Evolutionary conservation across 2,888 invertebrate species (phyloP).

Genomic region (Microctonus brassicae): DNA sequence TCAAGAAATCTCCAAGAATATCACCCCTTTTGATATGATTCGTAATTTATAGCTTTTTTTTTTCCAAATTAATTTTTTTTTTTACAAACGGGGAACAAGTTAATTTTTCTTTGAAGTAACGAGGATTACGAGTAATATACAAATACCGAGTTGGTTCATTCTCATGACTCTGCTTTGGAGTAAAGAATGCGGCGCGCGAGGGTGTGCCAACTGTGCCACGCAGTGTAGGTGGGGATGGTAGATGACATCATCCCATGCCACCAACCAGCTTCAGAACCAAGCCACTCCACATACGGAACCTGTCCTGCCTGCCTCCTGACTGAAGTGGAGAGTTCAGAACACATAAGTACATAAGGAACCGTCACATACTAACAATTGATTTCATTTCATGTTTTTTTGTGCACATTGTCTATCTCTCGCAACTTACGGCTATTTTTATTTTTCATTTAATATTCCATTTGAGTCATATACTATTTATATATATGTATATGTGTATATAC

Average conservation of each 20-base stretch:
- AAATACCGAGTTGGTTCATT: constrained; percentile 70
- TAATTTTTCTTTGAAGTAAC: constrained; percentile 64
- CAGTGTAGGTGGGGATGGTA: constrained; percentile 68
- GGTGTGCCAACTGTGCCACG: constrained; percentile 69
- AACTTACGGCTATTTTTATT: constrained; percentile 54
- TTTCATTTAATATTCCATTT: constrained; percentile 39
- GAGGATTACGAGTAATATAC: constrained; percentile 70
- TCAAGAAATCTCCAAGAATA: constrained; percentile 7
- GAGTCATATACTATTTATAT: background rate
- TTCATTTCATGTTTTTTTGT: constrained; percentile 37
- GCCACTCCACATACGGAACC: constrained; percentile 69
- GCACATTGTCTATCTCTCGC: constrained; percentile 49
- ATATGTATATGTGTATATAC: too few species aligned
- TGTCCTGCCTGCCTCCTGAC: constrained; percentile 70
- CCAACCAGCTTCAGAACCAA: constrained; percentile 68
- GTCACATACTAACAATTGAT: constrained; percentile 63
- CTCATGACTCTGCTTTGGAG: constrained; percentile 70
- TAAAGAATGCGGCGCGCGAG: constrained; percentile 70
- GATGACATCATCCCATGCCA: constrained; percentile 69
- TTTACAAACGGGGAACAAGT: constrained; percentile 16
- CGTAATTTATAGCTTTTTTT: constrained; percentile 32
- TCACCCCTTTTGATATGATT: constrained; percentile 14
- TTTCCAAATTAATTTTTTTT: constrained; percentile 34
- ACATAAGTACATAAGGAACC: constrained; percentile 68
- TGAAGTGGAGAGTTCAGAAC: constrained; percentile 70